Percentiles rank a stretch among this genome's conserved stretches.
These are phyloP conservation scores for Drosophila watanabei DNA, from an alignment of 1,140 invertebrate genomes.

Conservation along the genomic window DNA sequence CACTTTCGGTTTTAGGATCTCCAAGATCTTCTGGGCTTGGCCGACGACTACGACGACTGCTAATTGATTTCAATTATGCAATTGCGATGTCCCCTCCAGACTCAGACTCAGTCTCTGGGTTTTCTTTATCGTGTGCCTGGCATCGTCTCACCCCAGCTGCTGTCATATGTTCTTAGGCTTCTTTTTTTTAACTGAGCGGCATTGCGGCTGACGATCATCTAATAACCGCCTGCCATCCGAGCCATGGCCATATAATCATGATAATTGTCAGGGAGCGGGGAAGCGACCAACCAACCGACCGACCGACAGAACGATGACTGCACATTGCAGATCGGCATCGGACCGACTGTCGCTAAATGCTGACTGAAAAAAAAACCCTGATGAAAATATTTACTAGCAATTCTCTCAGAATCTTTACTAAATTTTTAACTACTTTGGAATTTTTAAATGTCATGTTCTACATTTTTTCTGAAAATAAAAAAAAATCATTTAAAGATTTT, in stretches of 20 bases:
- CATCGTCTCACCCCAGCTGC: constrained; percentile 50
- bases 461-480: too few relatives aligned
- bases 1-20: constrained; percentile 69
- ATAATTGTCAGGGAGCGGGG: constrained; percentile 62
- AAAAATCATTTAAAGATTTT: too few relatives aligned
- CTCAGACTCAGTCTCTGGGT: constrained; percentile 11
- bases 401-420: background rate
- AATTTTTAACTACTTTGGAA: background rate
- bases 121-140: constrained; percentile 61
- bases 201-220: constrained; percentile 61
- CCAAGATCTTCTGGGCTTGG: constrained; percentile 31
- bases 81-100: constrained; percentile 58
- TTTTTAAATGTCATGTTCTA: background rate
- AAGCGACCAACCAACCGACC: background rate
- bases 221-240: constrained; percentile 75
- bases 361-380: constrained; percentile 21
- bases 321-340: constrained; percentile 27
- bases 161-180: constrained; percentile 47
- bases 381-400: background rate
- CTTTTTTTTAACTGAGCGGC: constrained; percentile 21
- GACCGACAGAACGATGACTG: background rate
- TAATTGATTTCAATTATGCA: constrained; percentile 84
- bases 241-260: constrained; percentile 71
- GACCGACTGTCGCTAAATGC: constrained; percentile 58
- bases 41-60: constrained; percentile 37